A percentile compares a stretch with the other conserved stretches of the same genome.
These are phyloP conservation scores for Lutraria rhynchaena DNA, from an alignment of 1,140 invertebrate species.

Conservation along the genomic window DNA sequence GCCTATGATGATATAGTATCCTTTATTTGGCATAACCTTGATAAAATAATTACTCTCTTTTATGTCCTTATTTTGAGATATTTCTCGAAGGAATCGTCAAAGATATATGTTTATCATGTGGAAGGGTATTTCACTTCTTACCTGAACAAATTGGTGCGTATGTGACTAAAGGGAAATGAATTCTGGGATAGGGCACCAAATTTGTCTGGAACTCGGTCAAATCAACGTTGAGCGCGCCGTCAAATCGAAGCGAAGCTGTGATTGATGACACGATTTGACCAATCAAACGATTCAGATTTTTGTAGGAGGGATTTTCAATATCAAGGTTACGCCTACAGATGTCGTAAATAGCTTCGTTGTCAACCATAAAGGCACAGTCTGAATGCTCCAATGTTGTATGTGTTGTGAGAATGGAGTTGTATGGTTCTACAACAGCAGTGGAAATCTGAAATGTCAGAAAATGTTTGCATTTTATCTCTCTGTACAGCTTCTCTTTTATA, in stretches of 20 bases:
- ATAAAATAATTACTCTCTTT: too few relatives aligned
- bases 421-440: slow-evolving; percentile 80
- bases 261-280: slow-evolving; percentile 85
- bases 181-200: slow-evolving; percentile 81
- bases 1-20: too few relatives aligned
- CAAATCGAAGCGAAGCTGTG: slow-evolving; percentile 87
- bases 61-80: too few relatives aligned
- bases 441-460: slow-evolving; percentile 75
- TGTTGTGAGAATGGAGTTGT: slow-evolving; percentile 82
- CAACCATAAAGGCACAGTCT: slow-evolving; percentile 86
- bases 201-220: slow-evolving; percentile 89
- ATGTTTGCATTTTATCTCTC: too few relatives aligned
- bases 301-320: slow-evolving; percentile 79
- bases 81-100: too few relatives aligned
- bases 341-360: slow-evolving; percentile 95
- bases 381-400: slow-evolving; percentile 83
- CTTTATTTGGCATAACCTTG: too few relatives aligned
- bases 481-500: too few relatives aligned
- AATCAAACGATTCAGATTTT: slow-evolving; percentile 80
- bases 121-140: too few relatives aligned
- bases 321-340: slow-evolving; percentile 92
- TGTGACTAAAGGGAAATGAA: slow-evolving; percentile 77
- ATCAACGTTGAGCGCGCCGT: slow-evolving; percentile 88
- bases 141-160: slow-evolving; percentile 77
- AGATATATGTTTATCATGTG: too few relatives aligned